Conservation (phyloP, 2,113 vertebrate species). For the Chionomys nivalis region DNA sequence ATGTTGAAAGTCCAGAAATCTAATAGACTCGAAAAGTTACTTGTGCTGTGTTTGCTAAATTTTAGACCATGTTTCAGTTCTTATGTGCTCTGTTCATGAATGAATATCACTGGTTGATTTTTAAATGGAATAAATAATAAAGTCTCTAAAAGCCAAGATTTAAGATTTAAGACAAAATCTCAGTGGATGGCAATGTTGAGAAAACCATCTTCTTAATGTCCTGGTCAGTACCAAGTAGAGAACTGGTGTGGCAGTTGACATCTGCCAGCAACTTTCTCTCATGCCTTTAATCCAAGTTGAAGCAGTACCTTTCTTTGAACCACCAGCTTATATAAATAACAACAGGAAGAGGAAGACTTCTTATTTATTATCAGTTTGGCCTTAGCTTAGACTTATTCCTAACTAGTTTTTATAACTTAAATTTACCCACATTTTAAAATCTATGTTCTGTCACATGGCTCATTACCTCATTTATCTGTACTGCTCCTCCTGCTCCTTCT, state of each 20-base stretch:
- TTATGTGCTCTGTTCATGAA: background rate
- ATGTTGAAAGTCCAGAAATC: background rate
- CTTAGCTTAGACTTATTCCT: too few relatives aligned
- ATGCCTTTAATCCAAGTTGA: too few relatives aligned
- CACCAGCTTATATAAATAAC: too few relatives aligned
- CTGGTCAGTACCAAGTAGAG: background rate
- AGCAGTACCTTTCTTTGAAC: too few relatives aligned
- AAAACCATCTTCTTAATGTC: background rate
- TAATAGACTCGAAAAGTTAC: background rate
- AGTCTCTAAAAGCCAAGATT: background rate
- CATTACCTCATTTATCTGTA: too few relatives aligned
- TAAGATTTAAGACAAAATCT: background rate
- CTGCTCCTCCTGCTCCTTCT: too few relatives aligned
- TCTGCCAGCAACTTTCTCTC: background rate
- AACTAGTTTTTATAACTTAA: too few relatives aligned
- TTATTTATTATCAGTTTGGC: too few relatives aligned
- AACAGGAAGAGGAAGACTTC: too few relatives aligned
- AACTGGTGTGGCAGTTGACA: background rate
- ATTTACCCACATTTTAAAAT: too few relatives aligned
- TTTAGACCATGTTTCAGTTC: background rate
- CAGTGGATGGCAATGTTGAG: background rate
- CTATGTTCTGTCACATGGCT: too few relatives aligned
- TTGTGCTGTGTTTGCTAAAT: background rate
- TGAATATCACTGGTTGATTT: slow-evolving; percentile 9
- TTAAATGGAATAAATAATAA: slow-evolving; percentile 22